These are phyloP conservation scores for Equus quagga DNA, from an alignment of 2,113 vertebrate genomes.

Conservation along the genomic window DNA sequence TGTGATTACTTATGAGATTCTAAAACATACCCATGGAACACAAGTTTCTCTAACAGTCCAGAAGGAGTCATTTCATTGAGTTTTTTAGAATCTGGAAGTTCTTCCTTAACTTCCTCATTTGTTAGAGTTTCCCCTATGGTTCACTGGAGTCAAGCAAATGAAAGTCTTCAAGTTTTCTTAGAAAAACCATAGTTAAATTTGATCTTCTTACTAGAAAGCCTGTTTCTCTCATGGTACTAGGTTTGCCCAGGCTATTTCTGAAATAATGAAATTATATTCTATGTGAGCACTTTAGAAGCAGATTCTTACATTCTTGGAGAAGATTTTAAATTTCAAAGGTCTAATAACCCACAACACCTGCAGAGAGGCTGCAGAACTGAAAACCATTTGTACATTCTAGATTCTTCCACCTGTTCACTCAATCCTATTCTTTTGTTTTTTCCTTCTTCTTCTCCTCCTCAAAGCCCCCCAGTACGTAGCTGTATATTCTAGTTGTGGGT, in stretches of 20 bases:
- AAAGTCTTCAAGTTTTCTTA: constrained; percentile 42
- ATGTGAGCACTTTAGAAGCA: neutral
- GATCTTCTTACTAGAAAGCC: constrained; percentile 50
- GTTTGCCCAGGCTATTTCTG: constrained; percentile 14
- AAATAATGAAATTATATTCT: constrained; percentile 18
- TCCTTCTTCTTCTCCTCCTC: too few species aligned
- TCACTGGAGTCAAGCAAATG: neutral
- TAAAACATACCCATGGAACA: neutral
- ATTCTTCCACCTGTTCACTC: neutral
- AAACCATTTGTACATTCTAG: neutral
- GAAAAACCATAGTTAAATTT: constrained; percentile 58
- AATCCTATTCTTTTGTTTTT: neutral
- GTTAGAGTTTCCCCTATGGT: neutral
- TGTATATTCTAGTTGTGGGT: too few species aligned
- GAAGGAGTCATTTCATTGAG: neutral
- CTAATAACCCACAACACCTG: neutral
- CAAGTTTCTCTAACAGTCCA: neutral
- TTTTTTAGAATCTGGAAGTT: constrained; percentile 38
- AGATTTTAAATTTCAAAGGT: neutral
- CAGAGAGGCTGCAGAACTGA: neutral
- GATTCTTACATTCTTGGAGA: neutral
- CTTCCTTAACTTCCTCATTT: constrained; percentile 19
- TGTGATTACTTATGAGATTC: neutral
- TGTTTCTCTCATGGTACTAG: neutral
- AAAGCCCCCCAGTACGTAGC: too few species aligned